These are phyloP conservation scores for Lasioglossum baleicum DNA, from an alignment of 1,140 invertebrate species.

Conservation along the genomic window DNA sequence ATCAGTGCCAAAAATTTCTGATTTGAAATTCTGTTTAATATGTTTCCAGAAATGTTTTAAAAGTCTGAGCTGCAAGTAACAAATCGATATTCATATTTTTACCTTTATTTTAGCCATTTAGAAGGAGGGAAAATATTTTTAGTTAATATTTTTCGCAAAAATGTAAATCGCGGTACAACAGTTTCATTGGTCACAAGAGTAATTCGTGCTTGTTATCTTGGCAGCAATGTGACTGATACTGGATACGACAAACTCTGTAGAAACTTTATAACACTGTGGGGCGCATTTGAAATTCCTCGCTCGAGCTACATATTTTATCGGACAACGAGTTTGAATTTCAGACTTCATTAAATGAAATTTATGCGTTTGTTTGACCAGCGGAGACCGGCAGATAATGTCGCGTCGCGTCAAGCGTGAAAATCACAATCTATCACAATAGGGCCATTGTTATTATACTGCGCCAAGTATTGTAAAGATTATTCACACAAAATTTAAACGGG, in stretches of 20 bases:
- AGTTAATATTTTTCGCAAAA: not conserved
- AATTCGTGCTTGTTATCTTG: not conserved
- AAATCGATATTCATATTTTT: too few species aligned
- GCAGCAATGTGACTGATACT: slow-evolving; percentile 5
- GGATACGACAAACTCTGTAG: not conserved
- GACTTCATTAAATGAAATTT: slow-evolving; percentile 5
- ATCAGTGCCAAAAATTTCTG: too few species aligned
- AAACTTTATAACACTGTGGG: not conserved
- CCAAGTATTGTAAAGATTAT: too few species aligned
- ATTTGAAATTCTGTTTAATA: too few species aligned
- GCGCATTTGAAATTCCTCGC: not conserved
- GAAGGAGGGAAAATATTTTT: too few species aligned
- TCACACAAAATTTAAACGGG: too few species aligned
- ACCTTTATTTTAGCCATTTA: too few species aligned
- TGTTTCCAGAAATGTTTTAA: too few species aligned
- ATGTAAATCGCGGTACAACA: not conserved
- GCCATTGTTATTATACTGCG: too few species aligned
- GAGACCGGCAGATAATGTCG: not conserved
- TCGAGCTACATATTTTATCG: slow-evolving; percentile 8
- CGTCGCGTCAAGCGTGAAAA: not conserved
- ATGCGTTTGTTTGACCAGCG: not conserved
- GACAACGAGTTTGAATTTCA: slow-evolving; percentile 1
- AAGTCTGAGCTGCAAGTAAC: too few species aligned
- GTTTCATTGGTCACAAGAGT: not conserved
- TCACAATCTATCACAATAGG: not conserved